phyloP scores from a whole-genome alignment of 2,113 vertebrate species.

The Chrysemys picta region DNA sequence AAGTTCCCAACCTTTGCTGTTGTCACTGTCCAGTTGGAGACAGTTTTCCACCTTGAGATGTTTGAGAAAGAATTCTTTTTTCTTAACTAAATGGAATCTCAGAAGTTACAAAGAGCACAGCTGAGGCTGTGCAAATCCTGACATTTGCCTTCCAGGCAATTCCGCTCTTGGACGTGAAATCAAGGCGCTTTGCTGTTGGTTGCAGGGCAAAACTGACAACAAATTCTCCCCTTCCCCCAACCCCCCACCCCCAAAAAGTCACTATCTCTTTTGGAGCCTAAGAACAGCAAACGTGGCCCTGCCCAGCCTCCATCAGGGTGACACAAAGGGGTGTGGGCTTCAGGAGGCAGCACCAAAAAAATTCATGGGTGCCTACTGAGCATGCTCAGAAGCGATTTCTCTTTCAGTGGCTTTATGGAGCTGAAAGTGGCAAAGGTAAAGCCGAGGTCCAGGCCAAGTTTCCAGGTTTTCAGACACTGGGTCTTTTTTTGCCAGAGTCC shows the following conservation, averaged over 20 bases:
- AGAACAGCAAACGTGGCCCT: background rate
- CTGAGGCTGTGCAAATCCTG: background rate
- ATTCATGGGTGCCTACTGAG: background rate
- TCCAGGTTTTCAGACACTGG: constrained; percentile 57
- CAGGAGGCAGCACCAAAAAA: background rate
- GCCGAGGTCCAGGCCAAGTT: constrained; percentile 54
- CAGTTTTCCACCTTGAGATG: background rate
- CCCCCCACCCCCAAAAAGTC: background rate
- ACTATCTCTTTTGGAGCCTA: background rate
- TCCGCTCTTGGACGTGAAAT: background rate
- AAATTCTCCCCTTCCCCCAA: background rate
- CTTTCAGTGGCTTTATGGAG: background rate
- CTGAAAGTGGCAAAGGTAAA: too few species aligned
- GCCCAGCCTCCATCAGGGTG: background rate
- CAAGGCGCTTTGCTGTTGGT: background rate
- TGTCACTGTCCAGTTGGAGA: background rate
- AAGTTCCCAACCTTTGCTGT: background rate
- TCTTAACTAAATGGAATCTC: rapidly evolving
- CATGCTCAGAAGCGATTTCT: background rate
- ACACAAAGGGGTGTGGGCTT: background rate
- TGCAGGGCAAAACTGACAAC: background rate
- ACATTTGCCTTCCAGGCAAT: background rate
- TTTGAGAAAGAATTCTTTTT: background rate
- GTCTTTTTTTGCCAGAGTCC: constrained; percentile 32
- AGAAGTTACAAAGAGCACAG: background rate